Percentiles rank a stretch among this genome's conserved stretches.
Conservation (phyloP, 2,888 invertebrate species). For the Clistopyga incitator region DNA sequence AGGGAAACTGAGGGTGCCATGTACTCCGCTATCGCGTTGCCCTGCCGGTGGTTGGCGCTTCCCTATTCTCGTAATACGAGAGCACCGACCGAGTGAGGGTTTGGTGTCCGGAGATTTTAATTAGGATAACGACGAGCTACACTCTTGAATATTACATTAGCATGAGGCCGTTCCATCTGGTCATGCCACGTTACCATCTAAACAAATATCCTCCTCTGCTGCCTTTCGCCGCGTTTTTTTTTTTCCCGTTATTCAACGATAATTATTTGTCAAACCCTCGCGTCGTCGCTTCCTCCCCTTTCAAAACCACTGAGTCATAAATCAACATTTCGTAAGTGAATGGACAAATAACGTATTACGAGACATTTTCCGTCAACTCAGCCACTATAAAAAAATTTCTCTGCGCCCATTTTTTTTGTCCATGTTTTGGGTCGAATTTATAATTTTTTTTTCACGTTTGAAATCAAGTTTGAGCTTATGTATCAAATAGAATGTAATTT, state of each 20-base stretch:
- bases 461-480: too few species aligned
- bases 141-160: conserved; percentile 75
- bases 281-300: background rate
- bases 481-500: too few species aligned
- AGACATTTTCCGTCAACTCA: too few species aligned
- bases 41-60: conserved; percentile 23
- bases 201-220: conserved; percentile 66
- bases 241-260: conserved; percentile 7
- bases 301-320: background rate
- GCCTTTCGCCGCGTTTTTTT: conserved; percentile 3
- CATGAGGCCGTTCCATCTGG: conserved; percentile 57
- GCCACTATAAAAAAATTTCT: too few species aligned
- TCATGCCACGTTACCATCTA: conserved; percentile 59
- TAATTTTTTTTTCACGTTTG: too few species aligned
- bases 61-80: conserved; percentile 44
- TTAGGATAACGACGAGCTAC: conserved; percentile 76
- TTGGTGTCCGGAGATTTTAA: conserved; percentile 76
- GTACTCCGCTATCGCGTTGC: conserved; percentile 18
- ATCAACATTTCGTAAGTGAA: background rate
- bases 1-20: conserved; percentile 36
- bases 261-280: conserved; percentile 1
- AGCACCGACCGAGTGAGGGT: conserved; percentile 18
- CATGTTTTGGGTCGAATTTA: too few species aligned
- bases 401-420: too few species aligned
- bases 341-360: background rate